Evolutionary conservation across 1,140 invertebrate species (phyloP), one percentile per base, ranked within the genome.

Genomic region (Manduca sexta): DNA sequence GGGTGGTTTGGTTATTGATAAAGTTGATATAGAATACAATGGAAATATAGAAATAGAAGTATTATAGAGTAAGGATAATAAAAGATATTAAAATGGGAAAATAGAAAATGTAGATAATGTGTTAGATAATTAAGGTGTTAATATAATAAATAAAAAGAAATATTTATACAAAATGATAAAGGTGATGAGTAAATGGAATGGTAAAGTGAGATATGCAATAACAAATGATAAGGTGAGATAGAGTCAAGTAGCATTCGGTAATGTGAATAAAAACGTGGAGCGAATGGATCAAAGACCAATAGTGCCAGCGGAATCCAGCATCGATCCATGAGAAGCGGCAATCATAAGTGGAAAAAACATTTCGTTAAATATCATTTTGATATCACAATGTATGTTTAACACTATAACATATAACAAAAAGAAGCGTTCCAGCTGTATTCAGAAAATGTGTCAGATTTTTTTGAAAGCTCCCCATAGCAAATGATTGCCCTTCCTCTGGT

Each of bases 321-420:
- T 35, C 43, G 71, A 70, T 86, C 86, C 84, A 74, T 78, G 83
- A 86, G 86, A 86, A 82, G 86, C 86, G 84, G 84, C 84, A 87
- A 87, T 86, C 84, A 86, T 86, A 79, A 86, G 82, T 85, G 73
- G 74, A 83, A 86, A 84, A 86, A 82, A 87, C 76, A 84, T 81
- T 78, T 84, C 72, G 60, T 80, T 86, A 52, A 83, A 71, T 80
- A 82, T 35, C 34, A 51, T 60, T 45, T 26, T 26, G 21, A 26
- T 26, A 5, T 26, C 21, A 26, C 21, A 26, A 26, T 26, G 21
- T 26, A n/a, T n/a, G n/a, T n/a, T n/a, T n/a, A 35, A 35, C 1
- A 47, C 30, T 44, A 42, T 21, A 44, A 40, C 35, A 14, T 39
- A 53, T 34, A 42, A 26, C 21, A 39, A 42, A 48, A 56, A 33